Evolutionary conservation across 2,888 invertebrate genomes (phyloP).

Genomic region (Corbicula japonica): DNA sequence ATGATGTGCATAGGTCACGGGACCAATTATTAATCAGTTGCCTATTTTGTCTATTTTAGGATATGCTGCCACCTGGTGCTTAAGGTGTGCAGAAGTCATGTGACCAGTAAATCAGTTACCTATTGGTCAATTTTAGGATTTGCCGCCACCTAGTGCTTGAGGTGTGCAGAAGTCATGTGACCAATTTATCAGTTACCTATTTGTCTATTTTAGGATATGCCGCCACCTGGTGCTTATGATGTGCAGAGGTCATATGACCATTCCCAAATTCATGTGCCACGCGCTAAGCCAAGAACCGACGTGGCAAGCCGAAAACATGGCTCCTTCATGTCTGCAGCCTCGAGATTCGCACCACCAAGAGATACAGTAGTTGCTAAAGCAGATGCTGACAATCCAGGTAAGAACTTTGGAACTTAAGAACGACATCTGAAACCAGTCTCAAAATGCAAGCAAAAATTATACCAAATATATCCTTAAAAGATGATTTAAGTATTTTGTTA

Average conservation of each 20-base stretch:
- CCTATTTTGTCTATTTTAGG: background rate
- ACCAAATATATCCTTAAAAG: too few species aligned
- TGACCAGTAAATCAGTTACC: too few species aligned
- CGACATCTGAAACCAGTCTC: too few species aligned
- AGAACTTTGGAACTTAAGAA: too few species aligned
- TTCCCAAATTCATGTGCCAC: conserved; percentile 75
- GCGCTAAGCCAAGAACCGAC: conserved; percentile 80
- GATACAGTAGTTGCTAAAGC: conserved; percentile 76
- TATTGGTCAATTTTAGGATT: background rate
- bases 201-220: conserved; percentile 79
- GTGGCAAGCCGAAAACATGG: conserved; percentile 82
- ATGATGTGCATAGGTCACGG: too few species aligned
- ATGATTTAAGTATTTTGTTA: too few species aligned
- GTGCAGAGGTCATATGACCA: conserved; percentile 80
- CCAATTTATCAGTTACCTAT: conserved; percentile 36
- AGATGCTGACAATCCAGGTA: conserved; percentile 83
- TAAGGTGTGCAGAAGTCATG: too few species aligned
- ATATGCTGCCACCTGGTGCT: too few species aligned
- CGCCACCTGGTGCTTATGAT: conserved; percentile 85
- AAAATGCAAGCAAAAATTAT: too few species aligned
- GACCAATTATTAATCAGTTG: too few species aligned
- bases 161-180: conserved; percentile 82
- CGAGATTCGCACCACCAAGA: conserved; percentile 83
- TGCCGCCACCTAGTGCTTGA: conserved; percentile 84
- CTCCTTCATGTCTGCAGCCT: conserved; percentile 84